Percentiles rank a stretch among this genome's conserved stretches.
These are phyloP conservation scores for Macrotrachela quadricornifera DNA, from an alignment of 1,140 invertebrate genomes.

Conservation along the genomic window DNA sequence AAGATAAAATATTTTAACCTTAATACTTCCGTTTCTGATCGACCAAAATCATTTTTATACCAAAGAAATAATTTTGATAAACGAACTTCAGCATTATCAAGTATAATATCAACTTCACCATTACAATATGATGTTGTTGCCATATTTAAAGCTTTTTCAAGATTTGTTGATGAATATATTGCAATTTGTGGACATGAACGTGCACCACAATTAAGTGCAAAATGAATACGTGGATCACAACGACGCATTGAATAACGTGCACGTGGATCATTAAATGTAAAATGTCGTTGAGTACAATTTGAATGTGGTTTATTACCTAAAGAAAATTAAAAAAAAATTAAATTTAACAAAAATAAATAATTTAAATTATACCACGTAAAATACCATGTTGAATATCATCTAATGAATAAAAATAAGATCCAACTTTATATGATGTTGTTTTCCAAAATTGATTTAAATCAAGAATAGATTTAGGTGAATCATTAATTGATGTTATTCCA, in stretches of 20 bases:
- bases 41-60: constrained; percentile 4
- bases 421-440: constrained; percentile 13
- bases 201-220: constrained; percentile 31
- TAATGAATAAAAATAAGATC: constrained; percentile 17
- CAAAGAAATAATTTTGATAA: constrained; percentile 6
- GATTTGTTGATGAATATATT: not conserved
- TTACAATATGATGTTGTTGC: constrained; percentile 1
- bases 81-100: not conserved
- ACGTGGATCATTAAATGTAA: constrained; percentile 20
- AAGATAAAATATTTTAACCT: too few relatives aligned
- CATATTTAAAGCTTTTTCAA: not conserved
- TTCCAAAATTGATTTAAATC: not conserved
- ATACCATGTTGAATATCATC: constrained; percentile 32
- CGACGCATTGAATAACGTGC: constrained; percentile 17
- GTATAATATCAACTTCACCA: not conserved
- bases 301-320: constrained; percentile 28
- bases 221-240: constrained; percentile 30
- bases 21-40: too few relatives aligned
- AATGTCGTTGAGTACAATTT: constrained; percentile 18
- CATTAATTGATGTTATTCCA: too few relatives aligned
- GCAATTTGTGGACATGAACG: not conserved
- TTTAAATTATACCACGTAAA: constrained; percentile 17
- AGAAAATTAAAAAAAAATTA: not conserved
- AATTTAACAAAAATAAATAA: not conserved
- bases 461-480: too few relatives aligned